Percentiles rank a stretch among this genome's conserved stretches.
Evolutionary conservation across 2,797 vertebrate species (phyloP).

Genomic region (Gymnothorax reevesii): DNA sequence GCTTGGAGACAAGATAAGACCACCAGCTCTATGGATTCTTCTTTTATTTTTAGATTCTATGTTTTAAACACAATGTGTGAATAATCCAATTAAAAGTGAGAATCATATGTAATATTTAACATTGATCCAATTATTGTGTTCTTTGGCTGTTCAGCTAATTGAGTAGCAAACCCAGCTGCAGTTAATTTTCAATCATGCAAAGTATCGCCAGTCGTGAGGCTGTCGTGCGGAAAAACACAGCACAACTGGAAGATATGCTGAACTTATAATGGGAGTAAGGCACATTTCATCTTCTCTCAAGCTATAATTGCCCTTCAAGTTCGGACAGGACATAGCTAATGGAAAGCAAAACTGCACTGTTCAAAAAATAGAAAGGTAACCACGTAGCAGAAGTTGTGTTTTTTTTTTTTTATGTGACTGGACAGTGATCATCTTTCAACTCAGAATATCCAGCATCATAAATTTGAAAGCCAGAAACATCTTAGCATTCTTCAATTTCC

Average conservation of each 20-base stretch:
- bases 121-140: neutral
- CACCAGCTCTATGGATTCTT: neutral
- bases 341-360: neutral
- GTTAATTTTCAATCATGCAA: neutral
- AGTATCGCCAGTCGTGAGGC: neutral
- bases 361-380: slow-evolving; percentile 20
- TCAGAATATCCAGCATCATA: slow-evolving; percentile 23
- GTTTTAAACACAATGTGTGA: neutral
- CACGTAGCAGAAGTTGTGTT: neutral
- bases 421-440: neutral
- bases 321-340: neutral
- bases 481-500: slow-evolving; percentile 41
- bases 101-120: neutral
- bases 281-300: neutral
- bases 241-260: neutral
- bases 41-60: neutral
- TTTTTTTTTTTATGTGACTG: neutral
- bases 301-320: neutral
- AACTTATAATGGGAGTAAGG: neutral
- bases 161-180: neutral
- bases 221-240: neutral
- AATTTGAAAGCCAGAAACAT: slow-evolving; percentile 38
- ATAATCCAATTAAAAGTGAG: neutral
- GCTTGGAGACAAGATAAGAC: neutral
- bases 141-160: neutral